Evolutionary conservation across 1,140 invertebrate genomes (phyloP), one percentile per base, ranked within the genome.

Genomic region (Diprion similis): DNA sequence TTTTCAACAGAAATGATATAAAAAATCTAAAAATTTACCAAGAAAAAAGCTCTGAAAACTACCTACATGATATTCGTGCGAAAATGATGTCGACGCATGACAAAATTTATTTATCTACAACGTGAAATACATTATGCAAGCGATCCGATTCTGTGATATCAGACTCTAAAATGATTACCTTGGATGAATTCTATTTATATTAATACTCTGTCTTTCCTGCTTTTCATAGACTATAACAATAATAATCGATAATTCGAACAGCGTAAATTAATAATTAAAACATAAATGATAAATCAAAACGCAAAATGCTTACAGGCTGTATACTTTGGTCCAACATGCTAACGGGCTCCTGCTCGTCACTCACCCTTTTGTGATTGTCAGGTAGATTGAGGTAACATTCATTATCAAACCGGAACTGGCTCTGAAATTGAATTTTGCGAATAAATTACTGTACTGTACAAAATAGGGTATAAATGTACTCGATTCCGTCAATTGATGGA

Each of bases 331-430:
- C 88, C 84, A 83, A 80, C 88, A 89, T 89, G 88, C 86, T 89
- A 79, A 82, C 76, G 78, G 85, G 79, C 78, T 85, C 84, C 84
- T 84, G 84, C 82, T 88, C 88, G 87, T 91, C 90, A 95, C 95
- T 96, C 94, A 97, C 96, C 95, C 95, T 92, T 92, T 95, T 95
- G 90, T 97, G 95, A 91, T 96, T 96, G 90, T 98, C 96, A 87
- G 96, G 96, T 84, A 98, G 91, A 90, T 95, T 95, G 88, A 97
- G 92, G 90, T 96, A 94, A 91, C 96, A 97, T 91, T 99, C 98
- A 91, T 98, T 98, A 91, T 98, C 97, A 91, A 98, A 99, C 84
- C 97, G 94, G 91, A 99, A 99, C 90, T 99, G 97, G 91, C 96
- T 98, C 97, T 98, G 92, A 83, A 79, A 77, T 37, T 59, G 11